Evolutionary conservation across 2,113 vertebrate genomes (phyloP).

Genomic region (Polypterus bichir): DNA sequence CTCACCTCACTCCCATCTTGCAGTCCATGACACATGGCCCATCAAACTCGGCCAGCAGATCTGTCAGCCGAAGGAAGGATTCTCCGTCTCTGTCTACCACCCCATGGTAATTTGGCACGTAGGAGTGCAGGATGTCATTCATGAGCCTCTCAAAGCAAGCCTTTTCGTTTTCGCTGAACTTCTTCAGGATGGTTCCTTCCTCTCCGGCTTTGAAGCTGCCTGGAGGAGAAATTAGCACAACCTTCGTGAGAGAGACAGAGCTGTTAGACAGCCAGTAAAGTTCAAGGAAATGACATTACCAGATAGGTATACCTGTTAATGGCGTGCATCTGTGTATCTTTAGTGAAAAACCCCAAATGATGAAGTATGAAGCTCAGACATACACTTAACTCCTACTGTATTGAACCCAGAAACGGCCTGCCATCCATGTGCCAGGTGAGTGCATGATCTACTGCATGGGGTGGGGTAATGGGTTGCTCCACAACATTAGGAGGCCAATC

Average conservation of each 20-base stretch:
- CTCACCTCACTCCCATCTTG: conserved; percentile 90
- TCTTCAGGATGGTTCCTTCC: conserved; percentile 84
- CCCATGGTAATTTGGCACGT: conserved; percentile 76
- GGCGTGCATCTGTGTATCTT: no score
- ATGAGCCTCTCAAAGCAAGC: conserved; percentile 70
- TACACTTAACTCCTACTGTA: no score
- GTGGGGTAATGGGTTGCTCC: no score
- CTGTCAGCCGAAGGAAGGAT: conserved; percentile 77
- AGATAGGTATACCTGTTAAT: no score
- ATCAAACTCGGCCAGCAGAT: conserved; percentile 76
- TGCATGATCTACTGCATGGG: no score
- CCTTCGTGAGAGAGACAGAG: not conserved
- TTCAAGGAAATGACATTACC: not conserved
- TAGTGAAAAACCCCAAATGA: no score
- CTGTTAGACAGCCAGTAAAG: not conserved
- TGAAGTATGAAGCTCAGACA: no score
- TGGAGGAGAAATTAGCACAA: conserved; percentile 24
- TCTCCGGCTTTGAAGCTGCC: conserved; percentile 89
- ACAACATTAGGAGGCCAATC: no score
- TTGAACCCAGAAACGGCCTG: no score
- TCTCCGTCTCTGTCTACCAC: conserved; percentile 81
- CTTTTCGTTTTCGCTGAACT: conserved; percentile 80
- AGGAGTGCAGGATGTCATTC: conserved; percentile 59
- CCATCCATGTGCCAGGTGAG: no score
- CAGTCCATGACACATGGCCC: conserved; percentile 92